Conservation (phyloP, 2,888 invertebrate species). For the Leucoma salicis region DNA sequence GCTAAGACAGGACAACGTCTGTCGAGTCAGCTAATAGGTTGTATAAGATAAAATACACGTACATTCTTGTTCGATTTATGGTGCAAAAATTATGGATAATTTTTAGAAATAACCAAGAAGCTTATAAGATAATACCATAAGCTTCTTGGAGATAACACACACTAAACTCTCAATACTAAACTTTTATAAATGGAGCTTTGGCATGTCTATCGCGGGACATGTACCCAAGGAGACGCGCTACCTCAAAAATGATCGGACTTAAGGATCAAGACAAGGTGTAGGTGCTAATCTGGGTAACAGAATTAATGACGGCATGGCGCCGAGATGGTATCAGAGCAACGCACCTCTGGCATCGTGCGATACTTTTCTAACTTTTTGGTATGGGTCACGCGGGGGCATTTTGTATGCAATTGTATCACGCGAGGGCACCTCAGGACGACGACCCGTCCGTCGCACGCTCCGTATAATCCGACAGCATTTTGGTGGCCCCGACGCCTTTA, state of each 20-base stretch:
- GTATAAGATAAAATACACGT: no score
- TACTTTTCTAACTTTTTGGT: slow-evolving; percentile 80
- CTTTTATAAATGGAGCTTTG: slow-evolving; percentile 56
- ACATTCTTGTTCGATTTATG: no score
- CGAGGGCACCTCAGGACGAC: slow-evolving; percentile 74
- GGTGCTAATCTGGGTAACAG: slow-evolving; percentile 38
- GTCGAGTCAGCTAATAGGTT: no score
- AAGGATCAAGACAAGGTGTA: slow-evolving; percentile 48
- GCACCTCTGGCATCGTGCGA: slow-evolving; percentile 44
- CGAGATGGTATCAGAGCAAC: slow-evolving; percentile 62
- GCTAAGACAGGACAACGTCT: no score
- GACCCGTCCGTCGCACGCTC: slow-evolving; percentile 60
- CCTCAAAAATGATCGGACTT: slow-evolving; percentile 58
- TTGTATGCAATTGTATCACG: slow-evolving; percentile 77
- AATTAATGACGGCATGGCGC: slow-evolving; percentile 45
- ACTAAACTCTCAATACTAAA: slow-evolving; percentile 13
- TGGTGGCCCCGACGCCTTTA: slow-evolving; percentile 74
- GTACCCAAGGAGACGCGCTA: slow-evolving; percentile 41
- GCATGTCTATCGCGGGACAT: slow-evolving; percentile 56
- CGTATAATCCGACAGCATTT: slow-evolving; percentile 77
- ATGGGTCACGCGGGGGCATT: slow-evolving; percentile 70
- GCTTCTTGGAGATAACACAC: no score
- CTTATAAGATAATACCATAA: no score
- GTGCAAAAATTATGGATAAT: no score
- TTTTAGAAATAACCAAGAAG: no score